These are phyloP conservation scores for Ochropleura leucogaster DNA, from an alignment of 2,888 invertebrate species.

Conservation along the genomic window DNA sequence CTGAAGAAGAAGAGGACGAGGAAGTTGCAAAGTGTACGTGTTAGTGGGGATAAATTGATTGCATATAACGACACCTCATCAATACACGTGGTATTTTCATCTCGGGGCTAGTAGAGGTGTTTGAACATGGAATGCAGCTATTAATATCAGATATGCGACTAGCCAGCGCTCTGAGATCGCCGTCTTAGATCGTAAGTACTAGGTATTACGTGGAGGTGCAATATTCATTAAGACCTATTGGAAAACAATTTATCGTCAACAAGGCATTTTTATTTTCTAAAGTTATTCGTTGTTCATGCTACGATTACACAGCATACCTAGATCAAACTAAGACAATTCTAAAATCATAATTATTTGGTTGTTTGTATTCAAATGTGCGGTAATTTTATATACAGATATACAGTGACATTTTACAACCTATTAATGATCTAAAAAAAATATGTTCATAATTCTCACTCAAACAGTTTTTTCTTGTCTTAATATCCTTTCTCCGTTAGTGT, in stretches of 20 bases:
- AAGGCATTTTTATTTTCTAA: background rate
- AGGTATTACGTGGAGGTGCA: background rate
- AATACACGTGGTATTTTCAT: constrained; percentile 20
- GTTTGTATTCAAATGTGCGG: too few species aligned
- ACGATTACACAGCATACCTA: background rate
- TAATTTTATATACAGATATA: too few species aligned
- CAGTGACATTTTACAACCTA: too few species aligned
- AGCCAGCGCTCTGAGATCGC: background rate
- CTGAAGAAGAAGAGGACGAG: too few species aligned
- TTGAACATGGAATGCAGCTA: constrained; percentile 12
- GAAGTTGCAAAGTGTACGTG: too few species aligned
- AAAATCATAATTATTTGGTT: too few species aligned
- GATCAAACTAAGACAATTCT: too few species aligned
- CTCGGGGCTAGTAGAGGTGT: background rate
- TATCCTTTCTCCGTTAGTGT: too few species aligned
- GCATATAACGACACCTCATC: constrained; percentile 14
- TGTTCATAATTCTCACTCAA: too few species aligned
- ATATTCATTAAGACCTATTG: background rate
- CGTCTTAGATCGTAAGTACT: background rate
- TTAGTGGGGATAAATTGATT: background rate
- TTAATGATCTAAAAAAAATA: too few species aligned
- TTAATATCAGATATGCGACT: constrained; percentile 1
- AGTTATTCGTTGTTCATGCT: background rate
- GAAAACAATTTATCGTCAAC: background rate
- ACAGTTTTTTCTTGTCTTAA: too few species aligned